These are phyloP conservation scores for Drosophila kikkawai DNA, from an alignment of 1,140 invertebrate species.

Conservation along the genomic window DNA sequence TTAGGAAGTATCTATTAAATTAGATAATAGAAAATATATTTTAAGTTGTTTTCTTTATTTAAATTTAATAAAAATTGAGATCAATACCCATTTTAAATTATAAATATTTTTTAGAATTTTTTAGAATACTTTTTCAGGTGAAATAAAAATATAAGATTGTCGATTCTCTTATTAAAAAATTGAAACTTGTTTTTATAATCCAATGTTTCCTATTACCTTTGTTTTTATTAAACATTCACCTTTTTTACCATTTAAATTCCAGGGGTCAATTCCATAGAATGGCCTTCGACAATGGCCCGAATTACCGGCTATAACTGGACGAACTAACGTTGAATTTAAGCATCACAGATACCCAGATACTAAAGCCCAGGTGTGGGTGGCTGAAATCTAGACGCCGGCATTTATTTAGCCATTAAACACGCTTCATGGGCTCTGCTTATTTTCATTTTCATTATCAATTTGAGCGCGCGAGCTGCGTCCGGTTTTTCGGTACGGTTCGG, in stretches of 20 bases:
- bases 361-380: conserved; percentile 59
- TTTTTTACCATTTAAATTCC: conserved; percentile 48
- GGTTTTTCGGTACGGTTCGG: conserved; percentile 14
- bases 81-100: too few relatives aligned
- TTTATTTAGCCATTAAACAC: conserved; percentile 83
- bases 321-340: conserved; percentile 35
- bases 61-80: too few relatives aligned
- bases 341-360: conserved; percentile 24
- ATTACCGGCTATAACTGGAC: conserved; percentile 47
- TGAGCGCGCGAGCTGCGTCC: conserved; percentile 58
- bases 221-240: conserved; percentile 20
- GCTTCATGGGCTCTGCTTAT: conserved; percentile 77
- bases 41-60: too few relatives aligned
- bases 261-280: conserved; percentile 54
- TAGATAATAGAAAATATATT: too few relatives aligned
- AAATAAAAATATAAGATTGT: not conserved
- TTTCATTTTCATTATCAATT: conserved; percentile 84
- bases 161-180: not conserved
- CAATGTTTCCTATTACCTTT: conserved; percentile 2
- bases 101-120: too few relatives aligned
- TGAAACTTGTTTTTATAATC: conserved; percentile 1
- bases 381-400: conserved; percentile 55
- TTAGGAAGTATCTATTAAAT: not conserved
- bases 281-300: conserved; percentile 47
- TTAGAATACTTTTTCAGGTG: not conserved